These are phyloP conservation scores for Gobio gobio DNA, from an alignment of 2,113 vertebrate species.

Conservation along the genomic window DNA sequence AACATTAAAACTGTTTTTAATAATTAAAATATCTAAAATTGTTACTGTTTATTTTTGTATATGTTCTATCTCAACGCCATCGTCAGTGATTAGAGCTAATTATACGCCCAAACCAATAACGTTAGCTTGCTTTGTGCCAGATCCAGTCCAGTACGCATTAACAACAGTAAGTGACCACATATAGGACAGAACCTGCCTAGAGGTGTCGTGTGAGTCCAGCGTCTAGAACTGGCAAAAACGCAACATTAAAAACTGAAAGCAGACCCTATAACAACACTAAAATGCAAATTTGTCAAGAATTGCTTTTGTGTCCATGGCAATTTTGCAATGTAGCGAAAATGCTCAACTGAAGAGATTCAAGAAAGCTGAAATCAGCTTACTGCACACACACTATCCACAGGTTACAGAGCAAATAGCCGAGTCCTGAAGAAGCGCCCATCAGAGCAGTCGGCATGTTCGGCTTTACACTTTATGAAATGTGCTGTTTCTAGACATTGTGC, in stretches of 20 bases:
- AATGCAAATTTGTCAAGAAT: background rate
- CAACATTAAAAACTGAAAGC: constrained; percentile 6
- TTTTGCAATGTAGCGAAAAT: background rate
- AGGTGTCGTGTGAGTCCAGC: background rate
- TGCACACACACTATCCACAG: constrained; percentile 10
- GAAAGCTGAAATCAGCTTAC: constrained; percentile 15
- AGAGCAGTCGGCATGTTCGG: background rate
- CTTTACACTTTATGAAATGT: constrained; percentile 22
- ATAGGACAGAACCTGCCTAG: background rate
- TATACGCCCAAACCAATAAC: constrained; percentile 3
- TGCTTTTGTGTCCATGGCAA: background rate
- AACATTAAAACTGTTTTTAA: constrained; percentile 21
- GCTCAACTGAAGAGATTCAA: constrained; percentile 4
- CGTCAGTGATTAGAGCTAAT: constrained; percentile 32
- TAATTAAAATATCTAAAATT: constrained; percentile 29
- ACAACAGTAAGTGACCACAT: constrained; percentile 9
- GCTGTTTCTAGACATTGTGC: background rate
- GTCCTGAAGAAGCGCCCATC: constrained; percentile 11
- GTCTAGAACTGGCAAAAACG: background rate
- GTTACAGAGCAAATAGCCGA: constrained; percentile 21
- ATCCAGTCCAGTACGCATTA: constrained; percentile 2
- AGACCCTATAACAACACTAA: background rate
- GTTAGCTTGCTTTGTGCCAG: constrained; percentile 24
- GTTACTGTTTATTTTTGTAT: background rate
- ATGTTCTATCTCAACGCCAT: background rate